Evolutionary conservation across 2,888 invertebrate species (phyloP), one percentile per base, ranked within the genome.

Genomic region (Netelia virgata): DNA sequence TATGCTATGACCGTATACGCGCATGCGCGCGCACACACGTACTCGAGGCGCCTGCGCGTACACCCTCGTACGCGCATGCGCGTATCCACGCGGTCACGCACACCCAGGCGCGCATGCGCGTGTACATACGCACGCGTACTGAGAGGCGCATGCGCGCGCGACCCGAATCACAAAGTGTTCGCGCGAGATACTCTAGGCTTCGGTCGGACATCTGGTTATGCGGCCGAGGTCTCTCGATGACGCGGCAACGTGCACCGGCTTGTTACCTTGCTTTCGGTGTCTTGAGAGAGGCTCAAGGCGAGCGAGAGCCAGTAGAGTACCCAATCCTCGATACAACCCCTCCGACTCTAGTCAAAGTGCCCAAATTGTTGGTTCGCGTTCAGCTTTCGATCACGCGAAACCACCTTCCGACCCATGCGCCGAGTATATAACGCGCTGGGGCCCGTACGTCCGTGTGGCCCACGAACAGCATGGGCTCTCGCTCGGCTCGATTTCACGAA

Each of bases 301-400:
- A 47, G 14, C 14, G 47, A 36, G 47, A 14, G 47, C 47, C 11
- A 47, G 47, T 14, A 47, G 47, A 14, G 16, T 18, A 18, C 57
- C 16, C 53, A 8, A 75, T 64, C 64, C 50, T 55, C 16, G 78
- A 79, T 55, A 57, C 53, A 75, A 79, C 57, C 75, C 63, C 57
- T 64, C 59, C 9, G 47, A 43, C 28, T 72, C 66, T 10, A 80
- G 70, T 80, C 72, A 66, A 61, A 83, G 75, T 80, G 59, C 23
- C 64, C 72, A 80, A 83, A 80, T 80, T 80, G 80, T 53, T 72
- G 78, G 78, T 63, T 82, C 55, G 55, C 43, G 47, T 8, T 10
- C 18, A 28, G 18, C 55, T 74, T 64, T 20, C 72, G 66, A 76
- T 72, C 80, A 80, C 75, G 79, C 78, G 72, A 78, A 50, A 16